Evolutionary conservation across 2,888 invertebrate species (phyloP).

Genomic region (Nymphalis polychloros): DNA sequence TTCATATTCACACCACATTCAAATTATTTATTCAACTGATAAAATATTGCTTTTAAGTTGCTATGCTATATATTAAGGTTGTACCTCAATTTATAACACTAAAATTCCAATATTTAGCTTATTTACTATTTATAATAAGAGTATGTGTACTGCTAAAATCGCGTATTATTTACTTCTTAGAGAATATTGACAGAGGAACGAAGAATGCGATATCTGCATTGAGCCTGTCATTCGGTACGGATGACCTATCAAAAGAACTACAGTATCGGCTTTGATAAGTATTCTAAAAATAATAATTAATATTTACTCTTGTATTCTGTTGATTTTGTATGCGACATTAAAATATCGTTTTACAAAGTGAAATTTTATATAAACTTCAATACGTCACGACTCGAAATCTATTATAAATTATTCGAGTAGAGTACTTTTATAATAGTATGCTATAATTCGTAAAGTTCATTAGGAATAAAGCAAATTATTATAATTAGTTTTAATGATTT

Average conservation of each 20-base stretch:
- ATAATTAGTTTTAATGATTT: too few species aligned
- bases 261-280: constrained; percentile 65
- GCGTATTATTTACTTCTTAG: background rate
- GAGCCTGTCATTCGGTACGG: constrained; percentile 52
- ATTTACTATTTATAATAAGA: background rate
- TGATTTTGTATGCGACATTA: constrained; percentile 45
- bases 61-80: background rate
- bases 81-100: background rate
- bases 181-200: constrained; percentile 35
- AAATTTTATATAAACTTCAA: background rate
- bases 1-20: constrained; percentile 14
- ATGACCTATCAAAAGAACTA: constrained; percentile 46
- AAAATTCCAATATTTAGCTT: background rate
- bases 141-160: background rate
- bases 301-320: constrained; percentile 37
- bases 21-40: constrained; percentile 10
- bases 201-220: constrained; percentile 47
- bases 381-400: too few species aligned
- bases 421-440: too few species aligned
- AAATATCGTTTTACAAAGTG: constrained; percentile 7
- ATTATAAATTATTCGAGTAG: too few species aligned
- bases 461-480: too few species aligned
- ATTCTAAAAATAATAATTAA: constrained; percentile 59
- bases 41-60: constrained; percentile 16
- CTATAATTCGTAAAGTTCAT: too few species aligned